Base-by-base conservation (phyloP, 2,113 vertebrate species). In the Hypomesus transpacificus region DNA sequence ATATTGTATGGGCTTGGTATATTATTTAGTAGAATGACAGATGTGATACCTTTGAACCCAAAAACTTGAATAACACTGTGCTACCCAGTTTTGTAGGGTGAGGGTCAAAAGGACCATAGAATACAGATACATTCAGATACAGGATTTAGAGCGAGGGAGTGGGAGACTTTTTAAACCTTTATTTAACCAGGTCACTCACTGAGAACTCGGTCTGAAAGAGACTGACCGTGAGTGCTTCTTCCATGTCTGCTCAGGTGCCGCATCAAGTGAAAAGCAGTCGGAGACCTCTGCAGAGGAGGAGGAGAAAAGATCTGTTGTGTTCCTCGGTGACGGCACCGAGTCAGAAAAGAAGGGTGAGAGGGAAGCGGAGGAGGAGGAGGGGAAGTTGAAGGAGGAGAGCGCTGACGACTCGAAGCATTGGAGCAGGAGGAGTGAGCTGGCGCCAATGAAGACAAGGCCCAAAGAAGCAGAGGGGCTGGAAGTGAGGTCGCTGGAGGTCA, bases 381-480 rank as follows among this genome's bases (percentile, higher is more conserved):
- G 74, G 18, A 77, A 75, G 50, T 34, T 54, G 16, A 90, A 85
- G 75, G 78, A 57, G 26, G 74, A 74, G 20, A 69, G 70, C 31
- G 76, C 20, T 14, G 24, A 76, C 91, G 76, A 85, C 84, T 70
- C 80, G 16, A 92, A 92, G 81, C 87, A 28, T 3, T 93, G 93
- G 94, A 93, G 88, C 85, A 91, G 88, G 79, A 90, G 92, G 88
- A 91, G 90, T 56, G 91, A 92, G 76, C 77, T 92, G 78, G 92
- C 88, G 14, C 87, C 28, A 88, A 20, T 34, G 69, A 77, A 80
- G 74, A 86, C 70, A 73, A 87, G 82, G 62, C 75, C 73, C 75
- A 89, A 2, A 80, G 58, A 4, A 22, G 78, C 78, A 34, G 52
- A 58, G 39, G 18, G 74, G 70, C 90, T 87, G 26, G 59, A 66